Evolutionary conservation across 2,113 vertebrate genomes (phyloP), one percentile per base, ranked within the genome.

Genomic region (Vulpes lagopus): DNA sequence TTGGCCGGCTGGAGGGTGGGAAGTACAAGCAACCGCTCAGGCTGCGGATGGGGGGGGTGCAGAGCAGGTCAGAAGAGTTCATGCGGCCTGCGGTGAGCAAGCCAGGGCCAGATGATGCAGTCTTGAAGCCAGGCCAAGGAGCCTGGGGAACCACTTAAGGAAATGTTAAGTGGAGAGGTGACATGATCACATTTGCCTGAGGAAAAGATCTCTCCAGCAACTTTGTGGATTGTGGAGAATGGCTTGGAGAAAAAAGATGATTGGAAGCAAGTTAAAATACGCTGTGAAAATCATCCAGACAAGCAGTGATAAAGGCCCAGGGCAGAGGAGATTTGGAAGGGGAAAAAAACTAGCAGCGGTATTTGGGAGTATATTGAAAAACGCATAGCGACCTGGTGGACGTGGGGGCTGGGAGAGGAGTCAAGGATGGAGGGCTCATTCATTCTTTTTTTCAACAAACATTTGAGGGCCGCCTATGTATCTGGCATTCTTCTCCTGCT

Each of bases 401-500:
- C 74, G 27, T 43, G 95, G 97, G 97, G 96, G 86, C 62, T 94
- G 97, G 94, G 76, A 85, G 57, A 80, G 53, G 92, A 95, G 84
- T 97, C 94, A 98, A 97, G 98, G 97, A 96, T 8, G 60, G 81
- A 96, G 80, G 79, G 83, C 95, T 96, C 96, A 95, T 96, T 97
- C 92, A 89, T 92, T 87, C 95, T 94, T 95, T 97, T 97, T 92
- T 98, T 96, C 95, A 98, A 96, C 94, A 96, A 98, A 97, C 93
- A 96, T 95, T 92, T 96, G 96, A 97, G 97, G 76, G 92, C 84
- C 2, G 83, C 92, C 97, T 97, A 88, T 90, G 97, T 96, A 96
- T 97, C 98, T 98, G 98, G 98, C 94, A 98, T 98, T 98, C 96
- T 96, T 98, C 97, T 97, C 89, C 89, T 96, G 88, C 97, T 98